Percentiles rank a stretch among this genome's conserved stretches.
These are phyloP conservation scores for Benitochromis conjunctus DNA, from an alignment of 2,113 vertebrate genomes.

Conservation along the genomic window DNA sequence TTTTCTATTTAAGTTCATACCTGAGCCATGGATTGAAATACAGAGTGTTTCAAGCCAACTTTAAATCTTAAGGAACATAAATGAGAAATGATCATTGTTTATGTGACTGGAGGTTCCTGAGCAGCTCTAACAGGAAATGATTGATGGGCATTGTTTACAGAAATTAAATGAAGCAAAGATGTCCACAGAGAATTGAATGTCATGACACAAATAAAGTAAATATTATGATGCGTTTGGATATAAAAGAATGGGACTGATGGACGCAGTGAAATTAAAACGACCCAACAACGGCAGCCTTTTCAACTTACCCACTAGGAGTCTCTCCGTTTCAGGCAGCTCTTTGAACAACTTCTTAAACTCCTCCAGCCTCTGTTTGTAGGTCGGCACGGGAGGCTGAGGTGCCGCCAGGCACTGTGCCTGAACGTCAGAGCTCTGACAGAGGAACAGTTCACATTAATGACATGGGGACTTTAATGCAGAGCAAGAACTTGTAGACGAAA, in stretches of 20 bases:
- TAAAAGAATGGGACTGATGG: neutral
- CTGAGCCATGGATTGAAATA: neutral
- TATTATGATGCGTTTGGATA: neutral
- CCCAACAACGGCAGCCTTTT: neutral
- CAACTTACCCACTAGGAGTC: slow-evolving; percentile 84
- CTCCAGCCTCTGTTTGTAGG: slow-evolving; percentile 86
- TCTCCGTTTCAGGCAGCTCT: slow-evolving; percentile 83
- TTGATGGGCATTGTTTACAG: accelerated
- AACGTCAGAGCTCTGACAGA: slow-evolving; percentile 46
- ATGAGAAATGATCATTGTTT: neutral
- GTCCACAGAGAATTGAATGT: neutral
- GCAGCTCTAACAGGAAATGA: neutral
- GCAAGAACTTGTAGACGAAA: neutral
- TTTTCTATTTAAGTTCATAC: neutral
- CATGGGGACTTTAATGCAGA: neutral
- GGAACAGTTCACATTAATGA: neutral
- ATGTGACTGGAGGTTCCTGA: neutral
- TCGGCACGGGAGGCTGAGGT: slow-evolving; percentile 77
- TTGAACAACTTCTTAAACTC: slow-evolving; percentile 90
- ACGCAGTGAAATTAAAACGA: neutral
- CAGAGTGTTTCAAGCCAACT: too few relatives aligned
- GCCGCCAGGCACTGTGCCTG: slow-evolving; percentile 25
- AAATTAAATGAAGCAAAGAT: neutral
- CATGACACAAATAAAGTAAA: neutral
- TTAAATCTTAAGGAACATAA: neutral